These are phyloP conservation scores for Acrocephalus kingi DNA, from an alignment of 2,113 vertebrate species.

Conservation along the genomic window DNA sequence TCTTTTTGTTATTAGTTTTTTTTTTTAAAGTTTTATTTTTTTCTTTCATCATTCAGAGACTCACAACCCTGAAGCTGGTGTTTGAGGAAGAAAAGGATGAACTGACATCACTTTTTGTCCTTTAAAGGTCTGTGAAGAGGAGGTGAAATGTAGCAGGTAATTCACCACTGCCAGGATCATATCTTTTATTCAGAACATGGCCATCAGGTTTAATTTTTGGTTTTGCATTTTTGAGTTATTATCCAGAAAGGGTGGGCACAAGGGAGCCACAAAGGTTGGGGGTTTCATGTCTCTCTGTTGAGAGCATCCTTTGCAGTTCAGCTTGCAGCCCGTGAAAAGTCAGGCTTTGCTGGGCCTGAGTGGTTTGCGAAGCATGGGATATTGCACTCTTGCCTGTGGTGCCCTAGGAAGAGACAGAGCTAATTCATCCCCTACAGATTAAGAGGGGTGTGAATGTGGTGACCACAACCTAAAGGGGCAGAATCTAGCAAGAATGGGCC, in stretches of 20 bases:
- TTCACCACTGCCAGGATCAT: neutral
- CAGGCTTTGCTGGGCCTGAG: neutral
- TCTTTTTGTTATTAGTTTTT: neutral
- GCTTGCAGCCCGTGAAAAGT: neutral
- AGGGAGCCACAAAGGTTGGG: neutral
- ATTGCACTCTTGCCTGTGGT: neutral
- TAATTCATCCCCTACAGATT: neutral
- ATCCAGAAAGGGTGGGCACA: neutral
- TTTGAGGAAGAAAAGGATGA: neutral
- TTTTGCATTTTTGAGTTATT: neutral
- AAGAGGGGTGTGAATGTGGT: neutral
- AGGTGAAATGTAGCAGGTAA: neutral
- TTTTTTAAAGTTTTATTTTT: neutral
- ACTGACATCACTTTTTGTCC: neutral
- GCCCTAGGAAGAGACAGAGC: neutral
- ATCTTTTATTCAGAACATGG: neutral
- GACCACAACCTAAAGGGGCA: neutral
- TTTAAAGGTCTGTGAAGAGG: neutral
- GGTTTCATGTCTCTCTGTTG: neutral
- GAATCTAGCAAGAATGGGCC: neutral
- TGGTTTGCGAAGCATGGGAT: neutral
- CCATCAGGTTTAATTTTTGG: neutral
- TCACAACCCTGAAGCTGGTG: neutral
- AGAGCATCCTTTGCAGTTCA: neutral
- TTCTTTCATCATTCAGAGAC: neutral